phyloP scores from a whole-genome alignment of 2,888 invertebrate species.

The Zootermopsis nevadensis region DNA sequence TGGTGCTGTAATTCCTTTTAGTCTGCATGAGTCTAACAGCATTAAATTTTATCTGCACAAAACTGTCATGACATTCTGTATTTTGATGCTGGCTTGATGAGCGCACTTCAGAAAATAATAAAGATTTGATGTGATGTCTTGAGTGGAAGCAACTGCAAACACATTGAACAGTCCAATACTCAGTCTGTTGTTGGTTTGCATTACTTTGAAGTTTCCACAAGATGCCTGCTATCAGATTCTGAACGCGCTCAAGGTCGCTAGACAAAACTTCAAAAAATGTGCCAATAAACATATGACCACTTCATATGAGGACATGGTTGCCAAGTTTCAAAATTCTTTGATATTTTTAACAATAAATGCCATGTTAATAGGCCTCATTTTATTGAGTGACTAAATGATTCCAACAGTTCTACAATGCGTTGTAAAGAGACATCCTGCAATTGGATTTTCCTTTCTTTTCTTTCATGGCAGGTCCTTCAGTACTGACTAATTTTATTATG shows the following conservation, averaged over 20 bases:
- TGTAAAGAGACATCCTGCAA: no score
- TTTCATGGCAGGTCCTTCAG: no score
- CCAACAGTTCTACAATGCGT: no score
- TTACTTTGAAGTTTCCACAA: not conserved
- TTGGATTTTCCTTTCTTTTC: no score
- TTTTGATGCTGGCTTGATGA: not conserved
- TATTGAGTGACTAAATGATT: no score
- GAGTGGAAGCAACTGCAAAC: no score
- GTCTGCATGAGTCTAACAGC: not conserved
- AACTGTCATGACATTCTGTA: not conserved
- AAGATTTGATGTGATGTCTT: not conserved
- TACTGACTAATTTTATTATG: no score
- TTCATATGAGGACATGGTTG: no score
- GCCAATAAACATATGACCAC: not conserved
- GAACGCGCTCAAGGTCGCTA: not conserved
- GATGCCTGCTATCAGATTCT: not conserved
- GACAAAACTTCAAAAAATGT: not conserved
- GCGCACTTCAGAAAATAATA: not conserved
- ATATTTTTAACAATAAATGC: no score
- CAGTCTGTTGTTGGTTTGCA: slow-evolving; percentile 28
- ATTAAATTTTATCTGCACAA: not conserved
- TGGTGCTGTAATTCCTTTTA: not conserved
- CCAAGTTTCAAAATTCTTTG: no score
- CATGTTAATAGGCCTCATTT: no score
- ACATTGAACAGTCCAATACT: no score